Evolutionary conservation across 2,888 invertebrate species (phyloP).

Genomic region (Tupiocoris notatus): DNA sequence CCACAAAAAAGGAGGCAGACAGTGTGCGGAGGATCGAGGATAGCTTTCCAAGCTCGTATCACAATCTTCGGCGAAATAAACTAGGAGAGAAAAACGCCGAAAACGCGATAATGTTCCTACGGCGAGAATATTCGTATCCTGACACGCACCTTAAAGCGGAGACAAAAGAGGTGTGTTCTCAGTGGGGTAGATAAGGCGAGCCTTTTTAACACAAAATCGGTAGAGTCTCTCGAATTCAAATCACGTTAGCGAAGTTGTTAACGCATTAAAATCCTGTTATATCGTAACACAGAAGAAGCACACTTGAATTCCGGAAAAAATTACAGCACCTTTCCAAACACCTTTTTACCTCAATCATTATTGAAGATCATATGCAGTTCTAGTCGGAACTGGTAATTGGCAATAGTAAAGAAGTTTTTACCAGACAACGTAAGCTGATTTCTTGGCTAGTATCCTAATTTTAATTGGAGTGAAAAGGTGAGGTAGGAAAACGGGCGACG

Average conservation of each 20-base stretch:
- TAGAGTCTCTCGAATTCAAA: background rate
- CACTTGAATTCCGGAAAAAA: too few species aligned
- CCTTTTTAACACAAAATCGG: background rate
- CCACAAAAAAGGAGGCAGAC: background rate
- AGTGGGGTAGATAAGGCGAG: background rate
- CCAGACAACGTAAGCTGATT: too few species aligned
- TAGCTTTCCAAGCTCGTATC: slow-evolving; percentile 18
- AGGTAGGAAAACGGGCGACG: background rate
- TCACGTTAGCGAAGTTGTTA: background rate
- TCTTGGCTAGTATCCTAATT: too few species aligned
- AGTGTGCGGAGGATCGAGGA: background rate
- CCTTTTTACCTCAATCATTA: too few species aligned
- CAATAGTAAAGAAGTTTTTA: too few species aligned
- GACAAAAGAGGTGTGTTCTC: background rate
- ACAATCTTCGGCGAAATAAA: slow-evolving; percentile 32
- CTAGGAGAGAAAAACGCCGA: slow-evolving; percentile 13
- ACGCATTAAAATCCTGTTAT: too few species aligned
- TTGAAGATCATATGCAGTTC: too few species aligned
- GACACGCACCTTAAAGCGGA: background rate
- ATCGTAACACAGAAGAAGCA: too few species aligned
- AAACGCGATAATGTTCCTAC: slow-evolving; percentile 17
- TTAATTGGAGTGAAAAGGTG: background rate
- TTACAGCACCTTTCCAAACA: too few species aligned
- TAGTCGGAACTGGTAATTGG: too few species aligned
- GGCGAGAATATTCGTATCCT: background rate